Percentiles rank a stretch among this genome's conserved stretches.
phyloP scores from a whole-genome alignment of 1,140 invertebrate species.

The Pachypsylla venusta region DNA sequence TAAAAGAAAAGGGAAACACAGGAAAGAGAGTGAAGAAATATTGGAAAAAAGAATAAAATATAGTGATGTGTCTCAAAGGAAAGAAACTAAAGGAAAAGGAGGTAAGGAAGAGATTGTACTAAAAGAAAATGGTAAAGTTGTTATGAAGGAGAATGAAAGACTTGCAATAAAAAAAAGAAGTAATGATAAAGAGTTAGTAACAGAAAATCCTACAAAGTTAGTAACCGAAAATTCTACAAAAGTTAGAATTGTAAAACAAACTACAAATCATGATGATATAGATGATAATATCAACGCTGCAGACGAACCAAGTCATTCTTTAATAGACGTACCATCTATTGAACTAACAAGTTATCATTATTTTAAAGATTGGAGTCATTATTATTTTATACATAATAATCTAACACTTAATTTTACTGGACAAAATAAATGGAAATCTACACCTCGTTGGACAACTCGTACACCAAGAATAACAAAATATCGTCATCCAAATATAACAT shows the following conservation, averaged over 20 bases:
- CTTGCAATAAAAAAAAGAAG: background rate
- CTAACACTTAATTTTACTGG: background rate
- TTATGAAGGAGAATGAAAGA: no score
- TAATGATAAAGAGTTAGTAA: background rate
- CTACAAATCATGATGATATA: no score
- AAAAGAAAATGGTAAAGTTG: no score
- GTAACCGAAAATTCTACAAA: background rate
- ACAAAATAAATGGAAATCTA: background rate
- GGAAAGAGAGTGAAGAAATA: no score
- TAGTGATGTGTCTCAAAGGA: no score
- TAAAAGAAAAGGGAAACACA: no score
- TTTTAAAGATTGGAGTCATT: conserved; percentile 2
- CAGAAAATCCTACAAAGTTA: background rate
- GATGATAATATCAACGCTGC: background rate
- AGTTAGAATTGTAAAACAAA: background rate
- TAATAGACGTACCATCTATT: background rate
- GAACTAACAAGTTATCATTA: conserved; percentile 3
- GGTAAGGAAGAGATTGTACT: no score
- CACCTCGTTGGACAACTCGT: background rate
- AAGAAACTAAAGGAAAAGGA: no score
- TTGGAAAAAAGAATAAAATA: no score
- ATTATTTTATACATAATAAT: background rate
- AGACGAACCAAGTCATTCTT: background rate
- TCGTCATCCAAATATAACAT: background rate
- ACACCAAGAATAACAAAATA: background rate